Conservation (phyloP, 2,113 vertebrate species). For the Formicarius rufipectus region DNA sequence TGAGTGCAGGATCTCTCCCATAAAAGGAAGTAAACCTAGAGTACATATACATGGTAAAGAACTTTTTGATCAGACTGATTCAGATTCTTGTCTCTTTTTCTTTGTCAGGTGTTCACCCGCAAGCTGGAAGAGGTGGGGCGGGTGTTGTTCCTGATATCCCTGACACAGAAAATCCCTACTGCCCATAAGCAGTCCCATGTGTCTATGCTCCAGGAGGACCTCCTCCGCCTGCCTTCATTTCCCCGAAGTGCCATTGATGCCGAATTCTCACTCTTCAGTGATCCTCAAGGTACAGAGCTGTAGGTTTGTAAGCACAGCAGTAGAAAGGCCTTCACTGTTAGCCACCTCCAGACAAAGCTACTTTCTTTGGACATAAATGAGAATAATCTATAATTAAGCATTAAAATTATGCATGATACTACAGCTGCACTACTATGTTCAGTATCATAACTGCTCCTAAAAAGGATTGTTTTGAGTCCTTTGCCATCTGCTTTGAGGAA, state of each 20-base stretch:
- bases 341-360: background rate
- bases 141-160: slow-evolving; percentile 94
- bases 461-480: background rate
- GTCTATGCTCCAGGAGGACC: slow-evolving; percentile 96
- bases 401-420: background rate
- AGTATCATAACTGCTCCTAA: background rate
- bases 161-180: slow-evolving; percentile 93
- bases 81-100: background rate
- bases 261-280: slow-evolving; percentile 94
- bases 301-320: background rate
- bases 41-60: background rate
- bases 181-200: slow-evolving; percentile 97
- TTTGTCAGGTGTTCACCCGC: slow-evolving; percentile 90
- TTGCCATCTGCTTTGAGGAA: background rate
- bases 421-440: background rate
- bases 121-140: slow-evolving; percentile 96
- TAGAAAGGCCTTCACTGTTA: background rate
- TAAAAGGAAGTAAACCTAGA: background rate
- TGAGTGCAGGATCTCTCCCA: background rate
- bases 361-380: background rate
- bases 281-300: slow-evolving; percentile 83
- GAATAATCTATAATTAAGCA: background rate
- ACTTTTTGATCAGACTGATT: background rate
- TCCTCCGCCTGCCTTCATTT: slow-evolving; percentile 94
- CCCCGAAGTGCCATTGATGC: slow-evolving; percentile 95